A percentile compares a stretch with the other conserved stretches of the same genome.
These are phyloP conservation scores for Mola mola DNA, from an alignment of 2,113 vertebrate genomes.

Conservation along the genomic window DNA sequence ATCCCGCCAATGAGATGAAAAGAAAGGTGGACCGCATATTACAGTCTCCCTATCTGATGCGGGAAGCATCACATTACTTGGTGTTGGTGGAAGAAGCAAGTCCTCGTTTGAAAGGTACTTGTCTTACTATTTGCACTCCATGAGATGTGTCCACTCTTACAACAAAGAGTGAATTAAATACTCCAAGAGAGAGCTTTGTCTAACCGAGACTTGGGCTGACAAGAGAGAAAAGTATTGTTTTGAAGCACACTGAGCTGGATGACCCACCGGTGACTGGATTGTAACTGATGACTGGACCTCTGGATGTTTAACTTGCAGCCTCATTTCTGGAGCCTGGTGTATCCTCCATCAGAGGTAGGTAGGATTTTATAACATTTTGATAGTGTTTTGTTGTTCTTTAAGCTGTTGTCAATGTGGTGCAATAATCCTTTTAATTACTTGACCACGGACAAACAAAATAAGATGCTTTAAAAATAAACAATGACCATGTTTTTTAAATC, in stretches of 20 bases:
- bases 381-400: no score
- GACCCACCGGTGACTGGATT: constrained; percentile 25
- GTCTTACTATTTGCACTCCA: not conserved
- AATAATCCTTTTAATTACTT: no score
- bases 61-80: not conserved
- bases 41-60: not conserved
- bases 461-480: no score
- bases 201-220: constrained; percentile 33
- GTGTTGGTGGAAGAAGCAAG: not conserved
- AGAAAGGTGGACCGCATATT: not conserved
- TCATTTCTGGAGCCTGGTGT: not conserved
- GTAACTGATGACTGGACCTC: constrained; percentile 23
- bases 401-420: no score
- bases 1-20: constrained; percentile 13
- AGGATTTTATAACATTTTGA: no score
- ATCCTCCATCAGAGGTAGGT: constrained; percentile 23
- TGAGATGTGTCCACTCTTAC: not conserved
- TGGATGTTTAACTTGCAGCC: not conserved
- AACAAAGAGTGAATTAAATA: constrained; percentile 2
- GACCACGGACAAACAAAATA: no score
- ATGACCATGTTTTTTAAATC: constrained; percentile 15
- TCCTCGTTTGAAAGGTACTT: no score
- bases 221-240: constrained; percentile 18
- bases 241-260: constrained; percentile 8
- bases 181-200: constrained; percentile 5